Base-by-base conservation (phyloP, 2,888 invertebrate genomes). In the Hirudinaria manillensis region DNA sequence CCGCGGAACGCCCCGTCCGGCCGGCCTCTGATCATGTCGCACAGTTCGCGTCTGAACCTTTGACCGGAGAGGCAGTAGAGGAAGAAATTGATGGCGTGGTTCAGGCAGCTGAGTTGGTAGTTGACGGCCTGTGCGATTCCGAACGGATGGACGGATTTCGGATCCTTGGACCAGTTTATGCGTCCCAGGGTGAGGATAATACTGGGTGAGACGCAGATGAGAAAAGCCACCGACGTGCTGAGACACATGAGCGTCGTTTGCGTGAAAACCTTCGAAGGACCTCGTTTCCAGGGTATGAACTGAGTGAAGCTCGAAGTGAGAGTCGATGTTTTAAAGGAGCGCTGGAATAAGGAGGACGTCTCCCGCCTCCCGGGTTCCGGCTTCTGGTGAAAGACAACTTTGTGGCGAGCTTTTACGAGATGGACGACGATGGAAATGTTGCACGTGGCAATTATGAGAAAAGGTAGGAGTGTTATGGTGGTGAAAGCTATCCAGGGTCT, bases 191-290 rank as follows among this genome's bases (percentile, higher is more conserved):
- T 70, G n/a, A 79, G 72, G 19, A 79, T 74, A 55, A 79, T 77
- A 56, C 77, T 79, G 6, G 79, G 79, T 13, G 78, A 73, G 16
- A 79, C 76, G 67, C 77, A 79, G 61, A 79, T 27, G 32, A 79
- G 72, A 38, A 79, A 79, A 21, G 77, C 75, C 38, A 78, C 72
- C 4, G 78, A 79, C 0, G 77, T 78, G 45, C 76, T 76, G n/a
- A 79, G 74, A 51, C 78, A 79, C 79, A 79, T 79, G 21, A 77
- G 38, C 3, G 78, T 78, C 72, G 78, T 77, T 72, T 79, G 79
- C 73, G 75, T 76, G 34, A 36, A 32, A 6, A n/a, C 29, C 32
- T 51, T 68, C 38, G 67, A 67, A 3, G 68, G 2, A 1, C 29
- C 34, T 61, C n/a, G 61, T 7, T 61, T 29, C 21, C 2, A 29